Base-by-base conservation (phyloP, 2,797 vertebrate species). In the Sebastes hopkinsi region DNA sequence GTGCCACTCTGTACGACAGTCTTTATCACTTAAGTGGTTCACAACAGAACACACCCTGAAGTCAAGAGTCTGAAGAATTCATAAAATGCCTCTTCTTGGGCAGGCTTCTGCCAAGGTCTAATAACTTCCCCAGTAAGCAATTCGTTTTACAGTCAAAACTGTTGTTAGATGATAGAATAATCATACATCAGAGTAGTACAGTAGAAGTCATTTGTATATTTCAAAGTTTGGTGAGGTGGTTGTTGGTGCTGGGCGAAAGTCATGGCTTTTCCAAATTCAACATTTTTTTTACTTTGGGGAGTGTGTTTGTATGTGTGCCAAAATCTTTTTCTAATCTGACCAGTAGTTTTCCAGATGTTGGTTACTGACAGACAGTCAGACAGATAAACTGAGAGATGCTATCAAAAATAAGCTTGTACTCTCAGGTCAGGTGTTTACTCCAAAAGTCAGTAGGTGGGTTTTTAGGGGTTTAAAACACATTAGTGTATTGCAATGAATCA, bases 31-130 rank as follows among this genome's bases (percentile, higher is more conserved):
- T 30, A 72, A 87, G 77, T 72, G 69, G 42, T 58, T 64, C 16
- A 34, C 32, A 34, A 34, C 67, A 67, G 61, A 79, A 80, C 67
- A 82, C 77, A 73, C 56, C 55, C 69, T 81, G 67, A 32, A 67
- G 77, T 84, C 46, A 82, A 82, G 79, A 81, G 71, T 8, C 66
- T 73, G 22, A 67, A 34, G 25, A 54, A 67, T 71, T 80, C 18
- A 55, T 6, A 36, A 79, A 72, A 60, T 32, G 11, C 3, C 59
- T 69, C 67, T 66, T 69, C 34, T 59, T 42, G 30, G 0, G 4
- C 36, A 23, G 23, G n/a, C 4, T 22, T 80, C 13, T 62, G 34
- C 16, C 42, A 61, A 55, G 18, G 20, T 76, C 76, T 66, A n/a
- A 34, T 18, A 23, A 55, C 60, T 32, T 72, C 25, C 10, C 5